These are phyloP conservation scores for Microcebus lehilahytsara DNA, from an alignment of 2,113 vertebrate genomes.

Conservation along the genomic window DNA sequence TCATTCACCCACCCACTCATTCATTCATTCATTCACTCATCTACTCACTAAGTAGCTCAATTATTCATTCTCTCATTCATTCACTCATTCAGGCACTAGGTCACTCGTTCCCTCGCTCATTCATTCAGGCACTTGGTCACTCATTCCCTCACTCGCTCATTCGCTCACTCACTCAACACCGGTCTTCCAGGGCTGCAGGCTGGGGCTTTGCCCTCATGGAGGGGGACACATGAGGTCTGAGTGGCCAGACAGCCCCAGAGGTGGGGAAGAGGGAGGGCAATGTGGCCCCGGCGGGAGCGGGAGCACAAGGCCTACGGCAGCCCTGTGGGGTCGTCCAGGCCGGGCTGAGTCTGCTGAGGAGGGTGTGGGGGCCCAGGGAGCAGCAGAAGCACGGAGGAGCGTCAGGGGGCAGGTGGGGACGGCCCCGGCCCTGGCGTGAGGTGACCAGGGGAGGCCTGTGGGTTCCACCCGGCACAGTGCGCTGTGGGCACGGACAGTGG, in stretches of 20 bases:
- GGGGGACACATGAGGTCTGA: background rate
- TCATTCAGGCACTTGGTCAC: too few species aligned
- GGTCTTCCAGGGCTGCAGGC: background rate
- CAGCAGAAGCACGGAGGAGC: background rate
- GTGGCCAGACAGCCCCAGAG: background rate
- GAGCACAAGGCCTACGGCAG: background rate
- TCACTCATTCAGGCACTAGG: background rate
- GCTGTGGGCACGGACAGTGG: background rate
- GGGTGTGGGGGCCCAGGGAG: background rate
- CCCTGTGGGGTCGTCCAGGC: background rate
- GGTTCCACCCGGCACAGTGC: background rate
- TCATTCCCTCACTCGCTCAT: too few species aligned
- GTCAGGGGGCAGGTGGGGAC: background rate
- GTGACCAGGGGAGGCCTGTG: background rate
- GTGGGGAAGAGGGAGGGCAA: background rate
- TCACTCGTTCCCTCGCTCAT: background rate
- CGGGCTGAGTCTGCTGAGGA: fast-evolving
- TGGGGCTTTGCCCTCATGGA: background rate
- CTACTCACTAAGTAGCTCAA: background rate
- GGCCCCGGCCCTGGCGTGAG: fast-evolving
- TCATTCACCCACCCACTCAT: background rate
- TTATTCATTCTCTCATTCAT: background rate
- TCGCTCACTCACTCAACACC: too few species aligned
- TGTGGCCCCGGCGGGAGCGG: fast-evolving
- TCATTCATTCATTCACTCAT: background rate